Base-by-base conservation (phyloP, 2,888 invertebrate genomes). In the Ormyrus labotus region DNA sequence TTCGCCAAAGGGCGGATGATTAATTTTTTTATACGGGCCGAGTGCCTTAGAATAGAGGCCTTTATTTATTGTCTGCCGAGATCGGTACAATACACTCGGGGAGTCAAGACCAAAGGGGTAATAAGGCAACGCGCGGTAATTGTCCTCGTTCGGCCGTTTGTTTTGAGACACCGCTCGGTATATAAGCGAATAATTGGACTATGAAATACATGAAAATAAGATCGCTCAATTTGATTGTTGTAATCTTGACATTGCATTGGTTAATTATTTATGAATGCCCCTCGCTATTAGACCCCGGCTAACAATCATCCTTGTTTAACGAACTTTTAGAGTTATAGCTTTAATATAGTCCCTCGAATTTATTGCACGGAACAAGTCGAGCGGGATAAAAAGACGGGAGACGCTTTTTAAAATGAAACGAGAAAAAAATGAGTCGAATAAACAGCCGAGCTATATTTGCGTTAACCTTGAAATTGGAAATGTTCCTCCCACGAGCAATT, bases 111-210 rank as follows among this genome's bases (percentile, higher is more conserved):
- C 57, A 13, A 10, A 50, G 34, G 50, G 55, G 63, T 57, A 70
- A 77, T 70, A 70, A 77, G 70, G 45, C 77, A 47, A 64, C 77
- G 69, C 57, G 50, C 64, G 34, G 70, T 78, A 78, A 71, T 78
- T 78, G 71, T 71, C 64, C 70, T 57, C 48, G 34, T 13, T 57
- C 58, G 70, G 9, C 10, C 63, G 64, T 71, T 71, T 71, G 58
- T 77, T 77, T 77, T 58, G 58, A 71, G 47, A 50, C 34, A 19
- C 58, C 71, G 45, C 13, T 51, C n/a, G 45, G 9, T 53, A 51
- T 10, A 55, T 65, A 19, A 55, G 45, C 34, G 65, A 65, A 71
- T 71, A 69, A 65, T 77, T 77, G 70, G 77, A 70, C 77, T 70
- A 65, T 78, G 65, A 58, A 65, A 58, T 60, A 53, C 45, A 60